phyloP scores from a whole-genome alignment of 2,888 invertebrate species.

The Eupeodes luniger region DNA sequence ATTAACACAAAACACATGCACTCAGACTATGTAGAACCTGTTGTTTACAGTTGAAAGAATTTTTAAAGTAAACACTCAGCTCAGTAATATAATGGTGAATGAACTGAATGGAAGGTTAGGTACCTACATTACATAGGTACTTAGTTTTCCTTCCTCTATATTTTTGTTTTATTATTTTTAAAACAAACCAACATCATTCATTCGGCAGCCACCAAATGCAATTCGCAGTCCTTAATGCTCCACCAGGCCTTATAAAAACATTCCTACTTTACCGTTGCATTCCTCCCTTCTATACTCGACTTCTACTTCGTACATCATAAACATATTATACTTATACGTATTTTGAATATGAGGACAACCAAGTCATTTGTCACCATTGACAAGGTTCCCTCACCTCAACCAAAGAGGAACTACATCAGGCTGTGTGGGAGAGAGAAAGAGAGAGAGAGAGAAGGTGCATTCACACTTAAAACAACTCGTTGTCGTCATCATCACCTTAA shows the following conservation, averaged over 20 bases:
- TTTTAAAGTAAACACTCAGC: constrained; percentile 43
- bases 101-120: constrained; percentile 37
- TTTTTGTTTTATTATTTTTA: neutral
- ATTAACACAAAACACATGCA: neutral
- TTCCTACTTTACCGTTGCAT: constrained; percentile 39
- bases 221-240: constrained; percentile 55
- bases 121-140: neutral
- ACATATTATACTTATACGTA: neutral
- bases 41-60: constrained; percentile 35
- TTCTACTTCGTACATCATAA: neutral
- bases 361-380: constrained; percentile 71
- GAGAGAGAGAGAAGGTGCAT: constrained; percentile 16
- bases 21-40: constrained; percentile 25
- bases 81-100: constrained; percentile 20
- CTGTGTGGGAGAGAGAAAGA: neutral
- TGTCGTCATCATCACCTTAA: constrained; percentile 45
- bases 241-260: constrained; percentile 12
- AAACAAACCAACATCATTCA: neutral
- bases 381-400: constrained; percentile 69
- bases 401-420: neutral
- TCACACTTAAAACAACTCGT: constrained; percentile 37
- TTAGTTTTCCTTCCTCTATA: constrained; percentile 23
- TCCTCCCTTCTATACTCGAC: constrained; percentile 21
- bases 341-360: constrained; percentile 59
- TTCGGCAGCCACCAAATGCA: constrained; percentile 43